Evolutionary conservation across 2,113 vertebrate genomes (phyloP).

Genomic region (Dendropsophus ebraccatus): DNA sequence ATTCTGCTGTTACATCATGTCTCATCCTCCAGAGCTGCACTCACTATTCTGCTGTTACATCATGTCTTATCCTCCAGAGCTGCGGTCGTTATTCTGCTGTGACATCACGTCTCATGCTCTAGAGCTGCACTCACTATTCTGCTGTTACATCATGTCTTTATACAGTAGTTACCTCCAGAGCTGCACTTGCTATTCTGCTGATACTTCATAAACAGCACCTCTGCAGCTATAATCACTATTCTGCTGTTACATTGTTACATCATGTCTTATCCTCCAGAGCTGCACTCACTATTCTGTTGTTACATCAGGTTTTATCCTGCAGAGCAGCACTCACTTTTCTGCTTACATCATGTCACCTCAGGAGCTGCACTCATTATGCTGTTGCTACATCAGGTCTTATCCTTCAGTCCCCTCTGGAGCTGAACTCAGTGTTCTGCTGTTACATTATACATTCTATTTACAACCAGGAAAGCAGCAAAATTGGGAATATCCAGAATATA

Average conservation of each 20-base stretch:
- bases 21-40: neutral
- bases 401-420: neutral
- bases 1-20: too few species aligned
- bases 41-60: too few species aligned
- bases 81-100: neutral
- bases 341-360: neutral
- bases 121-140: neutral
- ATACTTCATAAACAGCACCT: neutral
- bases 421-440: neutral
- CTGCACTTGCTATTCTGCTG: neutral
- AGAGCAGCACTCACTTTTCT: neutral
- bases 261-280: neutral
- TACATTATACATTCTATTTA: too few species aligned
- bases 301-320: neutral
- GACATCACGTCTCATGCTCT: too few species aligned
- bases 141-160: neutral
- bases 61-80: neutral
- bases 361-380: neutral
- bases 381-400: neutral
- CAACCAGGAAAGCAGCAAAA: too few species aligned
- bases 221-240: neutral
- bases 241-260: neutral
- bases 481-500: too few species aligned
- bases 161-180: neutral
- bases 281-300: too few species aligned